Evolutionary conservation across 2,113 vertebrate genomes (phyloP).

Genomic region (Apeltes quadracus): DNA sequence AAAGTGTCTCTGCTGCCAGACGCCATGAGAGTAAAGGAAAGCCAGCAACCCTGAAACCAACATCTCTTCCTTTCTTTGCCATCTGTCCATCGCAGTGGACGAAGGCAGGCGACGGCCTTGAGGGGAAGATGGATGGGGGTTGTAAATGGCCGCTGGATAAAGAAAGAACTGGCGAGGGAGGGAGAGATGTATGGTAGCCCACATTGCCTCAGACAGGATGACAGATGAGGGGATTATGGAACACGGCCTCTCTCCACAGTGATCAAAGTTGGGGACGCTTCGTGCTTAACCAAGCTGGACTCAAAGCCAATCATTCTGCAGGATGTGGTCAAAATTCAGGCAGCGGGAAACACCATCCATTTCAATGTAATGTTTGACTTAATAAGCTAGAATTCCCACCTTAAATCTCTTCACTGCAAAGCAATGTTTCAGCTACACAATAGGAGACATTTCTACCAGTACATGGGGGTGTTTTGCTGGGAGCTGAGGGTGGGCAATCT

Average conservation of each 20-base stretch:
- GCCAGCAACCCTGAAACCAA: slow-evolving; percentile 10
- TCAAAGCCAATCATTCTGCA: slow-evolving; percentile 38
- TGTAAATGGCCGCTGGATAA: slow-evolving; percentile 51
- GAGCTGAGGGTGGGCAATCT: slow-evolving; percentile 32
- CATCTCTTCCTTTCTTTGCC: slow-evolving; percentile 43
- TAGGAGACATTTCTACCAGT: slow-evolving; percentile 16
- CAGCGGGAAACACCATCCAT: slow-evolving; percentile 44
- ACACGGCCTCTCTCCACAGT: slow-evolving; percentile 67
- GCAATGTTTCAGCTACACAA: slow-evolving; percentile 28
- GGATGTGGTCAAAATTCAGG: slow-evolving; percentile 42
- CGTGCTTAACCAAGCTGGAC: slow-evolving; percentile 42
- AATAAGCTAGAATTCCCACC: slow-evolving; percentile 28
- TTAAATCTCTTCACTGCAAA: slow-evolving; percentile 17
- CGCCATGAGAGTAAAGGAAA: slow-evolving; percentile 30
- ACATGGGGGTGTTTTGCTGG: neutral
- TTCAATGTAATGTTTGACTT: slow-evolving; percentile 49
- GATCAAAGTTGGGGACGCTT: slow-evolving; percentile 69
- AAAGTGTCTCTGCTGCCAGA: slow-evolving; percentile 47
- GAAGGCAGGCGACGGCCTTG: slow-evolving; percentile 38
- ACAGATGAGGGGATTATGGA: slow-evolving; percentile 75
- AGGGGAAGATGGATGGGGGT: slow-evolving; percentile 65
- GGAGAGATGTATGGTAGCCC: slow-evolving; percentile 70
- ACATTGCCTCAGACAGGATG: slow-evolving; percentile 73
- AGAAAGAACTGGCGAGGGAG: slow-evolving; percentile 45
- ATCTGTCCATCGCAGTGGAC: slow-evolving; percentile 57